Conservation (phyloP, 2,797 vertebrate species). For the Chaunax sp. region DNA sequence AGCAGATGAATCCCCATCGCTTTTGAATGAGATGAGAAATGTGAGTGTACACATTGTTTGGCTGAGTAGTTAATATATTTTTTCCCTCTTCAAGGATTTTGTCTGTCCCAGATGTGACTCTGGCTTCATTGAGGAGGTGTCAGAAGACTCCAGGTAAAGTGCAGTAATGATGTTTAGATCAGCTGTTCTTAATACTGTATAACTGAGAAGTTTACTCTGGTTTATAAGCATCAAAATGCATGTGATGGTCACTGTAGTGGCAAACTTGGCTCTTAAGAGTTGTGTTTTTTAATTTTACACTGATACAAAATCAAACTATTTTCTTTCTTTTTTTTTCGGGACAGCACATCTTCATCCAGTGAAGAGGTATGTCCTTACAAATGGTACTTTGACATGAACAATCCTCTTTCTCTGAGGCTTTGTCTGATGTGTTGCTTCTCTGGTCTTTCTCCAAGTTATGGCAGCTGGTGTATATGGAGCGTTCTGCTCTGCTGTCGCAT, state of each 20-base stretch:
- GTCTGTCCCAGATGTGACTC: conserved; percentile 92
- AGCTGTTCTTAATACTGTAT: neutral
- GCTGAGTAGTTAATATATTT: neutral
- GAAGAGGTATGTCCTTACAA: conserved; percentile 60
- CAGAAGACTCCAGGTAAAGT: conserved; percentile 89
- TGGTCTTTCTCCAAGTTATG: conserved; percentile 84
- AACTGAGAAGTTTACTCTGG: neutral
- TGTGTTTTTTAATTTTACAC: neutral
- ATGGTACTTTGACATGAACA: conserved; percentile 20
- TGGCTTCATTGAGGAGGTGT: conserved; percentile 92
- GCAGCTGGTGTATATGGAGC: conserved; percentile 87
- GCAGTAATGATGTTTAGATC: neutral
- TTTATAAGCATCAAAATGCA: neutral
- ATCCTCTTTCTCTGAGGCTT: conserved; percentile 23
- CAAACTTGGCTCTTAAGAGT: neutral
- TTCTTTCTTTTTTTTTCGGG: too few species aligned
- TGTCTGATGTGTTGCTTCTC: conserved; percentile 40
- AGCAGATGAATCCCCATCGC: neutral
- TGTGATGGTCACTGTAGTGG: neutral
- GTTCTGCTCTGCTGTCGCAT: conserved; percentile 79
- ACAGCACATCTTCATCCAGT: conserved; percentile 66
- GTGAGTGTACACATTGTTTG: too few species aligned
- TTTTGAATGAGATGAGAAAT: neutral
- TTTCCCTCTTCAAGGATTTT: conserved; percentile 83
- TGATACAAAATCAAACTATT: conserved; percentile 16